Evolutionary conservation across 2,888 invertebrate genomes (phyloP), one percentile per base, ranked within the genome.

Genomic region (Chrysotoxum bicinctum): DNA sequence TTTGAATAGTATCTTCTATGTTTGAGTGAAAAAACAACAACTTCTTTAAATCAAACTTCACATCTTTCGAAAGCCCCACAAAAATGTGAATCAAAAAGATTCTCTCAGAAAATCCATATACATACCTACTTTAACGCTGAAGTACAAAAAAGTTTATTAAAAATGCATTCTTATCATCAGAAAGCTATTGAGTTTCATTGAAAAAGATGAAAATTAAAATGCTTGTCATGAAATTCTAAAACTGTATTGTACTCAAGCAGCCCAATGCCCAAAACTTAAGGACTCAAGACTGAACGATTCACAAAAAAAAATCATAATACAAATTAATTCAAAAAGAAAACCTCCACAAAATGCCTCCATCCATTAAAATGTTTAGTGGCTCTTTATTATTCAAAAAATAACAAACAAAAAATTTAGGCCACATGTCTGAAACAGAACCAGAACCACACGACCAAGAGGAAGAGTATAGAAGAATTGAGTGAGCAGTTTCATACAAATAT

Each of bases 291-390:
- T 66, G 19, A 60, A 68, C n/a, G 14, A 50, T 35, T 56, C 14
- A 69, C 6, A 52, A 35, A 64, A 60, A 40, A 75, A 66, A 45
- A 21, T 10, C 6, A 58, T 30, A 21, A 19, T 26, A 62, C n/a
- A 62, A 60, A 60, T 60, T 37, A 21, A 60, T 56, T 35, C 21
- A 23, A 60, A 37, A 40, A 40, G 19, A 50, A 66, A 32, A 35
- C 10, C 43, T 64, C 45, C 40, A 52, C 37, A 64, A 64, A 74
- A 74, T 74, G 73, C 73, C 80, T 58, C 75, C 64, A 80, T 84
- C 74, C 80, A 72, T 84, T 84, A 75, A 54, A 66, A 70, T 75
- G 84, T 75, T 84, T 84, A 84, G 84, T 84, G 84, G 84, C 79
- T 79, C 66, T 80, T 76, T 75, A 80, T 84, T 75, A 84, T 84